Base-by-base conservation (phyloP, 2,797 vertebrate species). In the Malurus leucopterus region DNA sequence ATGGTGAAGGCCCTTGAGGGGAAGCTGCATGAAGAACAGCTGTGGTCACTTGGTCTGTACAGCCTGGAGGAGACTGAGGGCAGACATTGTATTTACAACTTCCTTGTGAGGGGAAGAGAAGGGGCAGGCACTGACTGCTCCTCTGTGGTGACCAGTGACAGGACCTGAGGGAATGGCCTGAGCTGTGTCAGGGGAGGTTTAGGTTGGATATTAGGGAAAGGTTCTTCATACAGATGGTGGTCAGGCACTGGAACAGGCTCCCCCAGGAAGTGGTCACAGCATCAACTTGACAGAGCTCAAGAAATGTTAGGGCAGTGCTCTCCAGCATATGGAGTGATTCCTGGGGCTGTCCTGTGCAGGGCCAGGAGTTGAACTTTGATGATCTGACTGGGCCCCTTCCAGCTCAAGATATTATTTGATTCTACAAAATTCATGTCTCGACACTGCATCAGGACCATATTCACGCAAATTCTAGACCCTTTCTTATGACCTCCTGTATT, bases 1-100 rank as follows among this genome's bases (percentile, higher is more conserved):
- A 34, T 22, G 4, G 8, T 27, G 44, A 57, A 69, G 13, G 17
- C 38, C 44, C 38, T 51, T 26, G 43, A 41, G 26, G 6, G 4
- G 32, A 30, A 38, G 29, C 17, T 0, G 0, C 7, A 1, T 9
- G 29, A 69, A 17, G 12, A 46, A 24, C 0, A 0, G 15, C 29
- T 82, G 50, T 51, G 4, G 6, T 12, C 38, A 34, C 50, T 43
- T 21, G 36, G 5, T 68, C 27, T 49, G 23, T 15, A 74, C 36
- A 87, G 36, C 20, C n/a, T 43, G 47, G 11, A 69, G 23, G 14
- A 69, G 20, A 8, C n/a, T 30, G 63, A 57, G 14, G 20, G 8
- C 5, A 62, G 13, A 30, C 3, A 26, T 1, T 29, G 54, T 3
- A 75, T 11, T 38, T 15, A 8, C 27, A 62, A 4, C 19, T 54